Conservation (phyloP, 1,140 invertebrate genomes). For the Dysdera silvatica region DNA sequence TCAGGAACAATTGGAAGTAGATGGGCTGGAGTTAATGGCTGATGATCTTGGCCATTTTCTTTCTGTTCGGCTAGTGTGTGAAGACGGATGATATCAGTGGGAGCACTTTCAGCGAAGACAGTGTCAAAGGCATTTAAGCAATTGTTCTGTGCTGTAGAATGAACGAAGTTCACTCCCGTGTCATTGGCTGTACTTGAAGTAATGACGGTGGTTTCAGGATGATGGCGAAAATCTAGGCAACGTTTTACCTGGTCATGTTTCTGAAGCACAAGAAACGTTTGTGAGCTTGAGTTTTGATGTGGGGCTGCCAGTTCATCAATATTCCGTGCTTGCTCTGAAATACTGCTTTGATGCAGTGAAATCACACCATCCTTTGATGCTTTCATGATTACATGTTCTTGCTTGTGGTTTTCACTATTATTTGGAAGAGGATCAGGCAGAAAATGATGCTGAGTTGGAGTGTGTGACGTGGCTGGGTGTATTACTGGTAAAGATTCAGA, state of each 20-base stretch:
- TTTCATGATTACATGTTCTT: constrained; percentile 25
- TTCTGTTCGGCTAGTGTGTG: too few relatives aligned
- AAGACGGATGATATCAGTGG: too few relatives aligned
- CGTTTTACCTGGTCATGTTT: constrained; percentile 4
- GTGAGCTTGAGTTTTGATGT: not conserved
- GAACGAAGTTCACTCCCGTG: too few relatives aligned
- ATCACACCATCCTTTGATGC: constrained; percentile 21
- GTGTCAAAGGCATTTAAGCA: too few relatives aligned
- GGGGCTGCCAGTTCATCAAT: not conserved
- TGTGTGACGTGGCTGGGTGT: constrained; percentile 1
- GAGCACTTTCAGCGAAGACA: too few relatives aligned
- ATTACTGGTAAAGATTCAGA: constrained; percentile 8
- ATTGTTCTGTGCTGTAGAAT: too few relatives aligned
- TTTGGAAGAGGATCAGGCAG: not conserved
- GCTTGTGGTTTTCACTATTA: constrained; percentile 12
- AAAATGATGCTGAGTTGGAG: not conserved
- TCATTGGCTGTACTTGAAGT: not conserved
- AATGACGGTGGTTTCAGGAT: constrained; percentile 10
- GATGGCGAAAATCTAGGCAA: not conserved
- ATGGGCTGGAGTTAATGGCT: too few relatives aligned
- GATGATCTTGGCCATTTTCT: too few relatives aligned
- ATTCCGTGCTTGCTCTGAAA: not conserved
- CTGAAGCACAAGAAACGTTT: constrained; percentile 13
- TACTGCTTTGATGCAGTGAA: constrained; percentile 5
- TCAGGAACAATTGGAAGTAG: too few relatives aligned